phyloP scores from a whole-genome alignment of 2,113 vertebrate species.

The Diphyllodes magnificus region DNA sequence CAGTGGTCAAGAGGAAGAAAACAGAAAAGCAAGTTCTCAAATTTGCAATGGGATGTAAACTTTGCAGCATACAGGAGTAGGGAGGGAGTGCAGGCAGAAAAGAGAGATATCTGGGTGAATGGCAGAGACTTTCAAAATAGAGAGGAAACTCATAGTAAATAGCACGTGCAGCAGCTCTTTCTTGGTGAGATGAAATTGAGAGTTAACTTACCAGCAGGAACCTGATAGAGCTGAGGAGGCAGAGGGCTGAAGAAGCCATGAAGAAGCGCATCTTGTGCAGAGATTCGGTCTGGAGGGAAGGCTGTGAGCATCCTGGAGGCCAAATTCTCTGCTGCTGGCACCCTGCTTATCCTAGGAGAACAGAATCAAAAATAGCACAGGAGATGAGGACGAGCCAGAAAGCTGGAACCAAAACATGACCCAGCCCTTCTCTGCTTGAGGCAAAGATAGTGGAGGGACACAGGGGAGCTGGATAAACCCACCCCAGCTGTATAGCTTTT shows the following conservation, averaged over 20 bases:
- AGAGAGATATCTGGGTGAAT: not conserved
- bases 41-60: not conserved
- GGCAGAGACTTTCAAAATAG: not conserved
- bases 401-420: not conserved
- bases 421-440: not conserved
- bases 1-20: not conserved
- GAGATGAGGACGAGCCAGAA: not conserved
- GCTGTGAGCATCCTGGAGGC: slow-evolving; percentile 79
- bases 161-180: not conserved
- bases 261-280: slow-evolving; percentile 71
- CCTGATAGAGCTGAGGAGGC: slow-evolving; percentile 79
- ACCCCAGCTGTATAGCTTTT: not conserved
- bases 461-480: not conserved
- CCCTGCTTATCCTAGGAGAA: slow-evolving; percentile 75
- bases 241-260: slow-evolving; percentile 84
- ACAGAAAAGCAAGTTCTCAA: not conserved
- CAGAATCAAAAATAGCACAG: not conserved
- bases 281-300: slow-evolving; percentile 73
- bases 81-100: not conserved
- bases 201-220: slow-evolving; percentile 75
- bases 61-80: not conserved
- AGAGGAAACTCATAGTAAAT: not conserved
- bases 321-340: slow-evolving; percentile 82
- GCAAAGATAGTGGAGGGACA: not conserved
- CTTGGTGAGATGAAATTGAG: not conserved